Evolutionary conservation across 1,140 invertebrate species (phyloP), one percentile per base, ranked within the genome.

Genomic region (Diplogasteroides magnus): DNA sequence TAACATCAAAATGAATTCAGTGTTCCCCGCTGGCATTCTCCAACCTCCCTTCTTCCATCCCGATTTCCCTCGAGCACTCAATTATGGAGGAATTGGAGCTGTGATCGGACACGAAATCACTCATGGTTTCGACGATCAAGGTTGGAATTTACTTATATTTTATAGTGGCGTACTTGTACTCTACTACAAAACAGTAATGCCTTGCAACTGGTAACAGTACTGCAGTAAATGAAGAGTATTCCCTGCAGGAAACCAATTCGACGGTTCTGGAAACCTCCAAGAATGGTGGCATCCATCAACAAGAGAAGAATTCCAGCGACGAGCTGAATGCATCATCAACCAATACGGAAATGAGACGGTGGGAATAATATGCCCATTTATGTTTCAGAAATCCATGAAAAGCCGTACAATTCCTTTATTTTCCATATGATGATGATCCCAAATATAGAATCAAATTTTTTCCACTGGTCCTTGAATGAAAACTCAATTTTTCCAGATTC

Each of bases 311-410:
- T 76, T 76, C 68, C 27, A 48, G 31, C 93, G 92, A 81, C 83
- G 92, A 55, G 85, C 88, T 0, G 88, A 92, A 68, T 97, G 93
- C 82, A 95, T 95, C 77, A 86, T 95, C 29, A 86, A 92, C 29
- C 92, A 96, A 77, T 97, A 96, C 76, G 88, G 88, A 73, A 84
- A 85, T 31, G 81, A 91, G 66, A 89, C 89, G 83, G 90, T 92
- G 66, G 28, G 69, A 23, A n/a, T n/a, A n/a, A n/a, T n/a, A n/a
- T n/a, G n/a, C n/a, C n/a, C n/a, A n/a, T n/a, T n/a, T n/a, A n/a
- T n/a, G n/a, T n/a, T n/a, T n/a, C n/a, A n/a, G n/a, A n/a, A n/a
- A n/a, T n/a, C n/a, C n/a, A n/a, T n/a, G n/a, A n/a, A n/a, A n/a
- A n/a, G n/a, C n/a, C n/a, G n/a, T n/a, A n/a, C n/a, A n/a, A n/a